Evolutionary conservation across 2,888 invertebrate species (phyloP).

Genomic region (Drosophila anceps): DNA sequence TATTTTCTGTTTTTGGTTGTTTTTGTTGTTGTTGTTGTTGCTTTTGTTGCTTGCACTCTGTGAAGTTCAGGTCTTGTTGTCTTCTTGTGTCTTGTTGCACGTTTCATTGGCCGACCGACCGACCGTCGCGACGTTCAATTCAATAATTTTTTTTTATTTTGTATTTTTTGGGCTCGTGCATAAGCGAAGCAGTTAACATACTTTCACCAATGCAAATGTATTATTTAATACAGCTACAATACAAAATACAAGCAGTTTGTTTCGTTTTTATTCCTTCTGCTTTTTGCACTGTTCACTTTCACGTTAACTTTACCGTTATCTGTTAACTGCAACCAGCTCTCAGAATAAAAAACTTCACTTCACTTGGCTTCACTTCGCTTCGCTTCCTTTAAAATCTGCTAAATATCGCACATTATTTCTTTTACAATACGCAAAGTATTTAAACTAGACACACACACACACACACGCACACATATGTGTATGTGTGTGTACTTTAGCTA

Average conservation of each 20-base stretch:
- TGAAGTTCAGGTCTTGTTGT: constrained; percentile 26
- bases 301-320: constrained; percentile 53
- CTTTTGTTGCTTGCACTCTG: constrained; percentile 45
- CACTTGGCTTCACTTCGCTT: constrained; percentile 13
- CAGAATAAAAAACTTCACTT: constrained; percentile 38
- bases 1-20: too few relatives aligned
- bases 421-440: constrained; percentile 25
- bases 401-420: constrained; percentile 22
- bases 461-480: not conserved
- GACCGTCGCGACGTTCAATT: constrained; percentile 50
- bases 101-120: constrained; percentile 52
- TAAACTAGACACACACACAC: constrained; percentile 3
- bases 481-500: constrained; percentile 10
- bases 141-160: constrained; percentile 17
- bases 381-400: not conserved
- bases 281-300: constrained; percentile 52
- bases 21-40: constrained; percentile 15
- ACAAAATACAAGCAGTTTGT: constrained; percentile 52
- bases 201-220: constrained; percentile 75
- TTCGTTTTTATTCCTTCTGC: not conserved
- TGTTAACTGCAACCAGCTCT: constrained; percentile 21
- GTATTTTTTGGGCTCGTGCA: constrained; percentile 30
- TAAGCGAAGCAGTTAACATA: constrained; percentile 69
- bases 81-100: constrained; percentile 28
- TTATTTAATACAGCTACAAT: constrained; percentile 66